Conservation (phyloP, 2,888 invertebrate species). For the Meliscaeva auricollis region DNA sequence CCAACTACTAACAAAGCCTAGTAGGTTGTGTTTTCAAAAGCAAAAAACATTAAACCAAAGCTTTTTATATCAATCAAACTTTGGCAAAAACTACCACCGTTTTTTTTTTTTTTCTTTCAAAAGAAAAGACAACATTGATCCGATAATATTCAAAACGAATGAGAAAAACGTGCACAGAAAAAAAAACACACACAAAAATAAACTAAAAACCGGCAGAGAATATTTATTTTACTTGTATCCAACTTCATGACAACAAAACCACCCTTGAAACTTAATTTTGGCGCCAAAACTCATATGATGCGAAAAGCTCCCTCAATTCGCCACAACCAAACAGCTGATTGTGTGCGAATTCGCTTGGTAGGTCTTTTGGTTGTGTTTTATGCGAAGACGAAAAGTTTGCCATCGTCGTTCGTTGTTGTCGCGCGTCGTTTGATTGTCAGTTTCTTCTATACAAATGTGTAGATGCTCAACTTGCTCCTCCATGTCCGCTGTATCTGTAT, state of each 20-base stretch:
- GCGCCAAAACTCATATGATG: constrained; percentile 60
- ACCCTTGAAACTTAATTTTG: constrained; percentile 30
- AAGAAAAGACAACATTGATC: constrained; percentile 25
- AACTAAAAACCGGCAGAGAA: neutral
- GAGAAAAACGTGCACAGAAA: neutral
- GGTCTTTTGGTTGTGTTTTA: constrained; percentile 17
- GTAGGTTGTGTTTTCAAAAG: constrained; percentile 13
- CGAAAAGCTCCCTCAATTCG: constrained; percentile 64
- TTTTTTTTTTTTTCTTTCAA: neutral
- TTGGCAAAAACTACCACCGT: constrained; percentile 1
- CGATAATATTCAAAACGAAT: constrained; percentile 9
- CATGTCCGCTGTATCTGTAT: constrained; percentile 16
- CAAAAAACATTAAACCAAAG: constrained; percentile 37
- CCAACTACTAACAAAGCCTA: neutral
- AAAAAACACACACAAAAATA: neutral
- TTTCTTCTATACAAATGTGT: constrained; percentile 63
- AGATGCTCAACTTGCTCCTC: constrained; percentile 57
- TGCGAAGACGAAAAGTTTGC: constrained; percentile 39
- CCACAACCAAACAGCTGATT: constrained; percentile 55
- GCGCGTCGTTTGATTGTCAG: constrained; percentile 33
- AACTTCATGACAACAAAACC: no score
- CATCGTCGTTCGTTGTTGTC: constrained; percentile 5
- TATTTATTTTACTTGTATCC: no score
- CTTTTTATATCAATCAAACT: constrained; percentile 37
- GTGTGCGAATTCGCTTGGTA: constrained; percentile 50